Evolutionary conservation across 2,888 invertebrate species (phyloP), one percentile per base, ranked within the genome.

Genomic region (Gymnoscelis rufifasciata): DNA sequence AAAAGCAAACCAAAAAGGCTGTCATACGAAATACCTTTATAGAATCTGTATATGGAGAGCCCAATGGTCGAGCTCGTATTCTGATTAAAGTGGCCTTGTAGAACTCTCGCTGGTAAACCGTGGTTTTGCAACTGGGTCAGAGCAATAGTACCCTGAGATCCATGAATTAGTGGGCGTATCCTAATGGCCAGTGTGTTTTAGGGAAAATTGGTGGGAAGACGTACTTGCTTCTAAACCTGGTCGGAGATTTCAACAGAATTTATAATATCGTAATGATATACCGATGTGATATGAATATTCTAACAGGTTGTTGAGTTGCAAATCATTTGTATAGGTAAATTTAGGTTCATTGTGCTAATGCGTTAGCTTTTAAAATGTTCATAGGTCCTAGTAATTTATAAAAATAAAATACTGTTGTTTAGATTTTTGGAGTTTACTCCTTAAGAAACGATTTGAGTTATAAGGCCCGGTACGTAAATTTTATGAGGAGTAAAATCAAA

Each of bases 161-260:
- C 66, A 66, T 62, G 70, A 78, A 73, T 78, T 78, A 75, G 84
- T 86, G 78, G 84, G 86, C 78, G 82, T 82, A 81, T 75, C 72
- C 76, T 80, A 82, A 82, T 81, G 78, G 80, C 72, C 76, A 78
- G 69, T 70, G 80, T 81, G 82, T 82, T 70, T 68, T 54, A 15
- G 19, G 37, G 26, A 38, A 43, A 33, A 43, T 38, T 31, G 33
- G 35, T 45, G 46, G 56, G 51, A 40, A 13, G 24, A 31, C 41
- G 26, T 15, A 45, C 41, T 42, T 27, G 29, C 14, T 15, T 38
- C 10, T 26, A 12, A 15, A 10, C 10, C 15, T 33, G 19, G 11
- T 10, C 7, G 5, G 3, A 23, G 31, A 33, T 38, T 38, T 38
- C 26, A 27, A 28, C 26, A 38, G 26, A 28, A 38, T 15, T 6